Evolutionary conservation across 2,888 invertebrate genomes (phyloP), one percentile per base, ranked within the genome.

Genomic region (Synanthedon andrenaeformis): DNA sequence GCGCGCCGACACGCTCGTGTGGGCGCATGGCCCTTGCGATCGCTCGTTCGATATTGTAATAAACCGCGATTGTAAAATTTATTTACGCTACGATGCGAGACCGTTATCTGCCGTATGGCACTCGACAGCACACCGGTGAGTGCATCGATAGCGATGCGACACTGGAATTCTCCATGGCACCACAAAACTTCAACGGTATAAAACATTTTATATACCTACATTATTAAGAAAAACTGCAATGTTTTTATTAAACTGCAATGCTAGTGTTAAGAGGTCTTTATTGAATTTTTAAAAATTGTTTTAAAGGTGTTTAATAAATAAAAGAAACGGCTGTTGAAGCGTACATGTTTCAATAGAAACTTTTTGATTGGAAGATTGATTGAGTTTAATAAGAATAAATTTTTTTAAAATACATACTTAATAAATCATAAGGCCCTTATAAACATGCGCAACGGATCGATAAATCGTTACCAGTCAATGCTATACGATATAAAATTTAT

Each of bases 31-130:
- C 62, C 62, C 66, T 65, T 62, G 60, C 64, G 64, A 73, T 72
- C 59, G 65, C 58, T 57, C 62, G 62, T 60, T 69, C 67, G 69
- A 73, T 76, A 77, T 67, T 71, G 67, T 71, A 72, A 76, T 77
- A 78, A 73, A 73, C 61, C 58, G 65, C 69, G 64, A 74, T 74
- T 75, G 69, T 72, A 70, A 65, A 72, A 73, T 73, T 68, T 76
- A 75, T 77, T 74, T 74, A 76, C 65, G 70, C 65, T 69, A 63
- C 62, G 67, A 67, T 68, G 64, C 63, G 59, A 66, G 59, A 76
- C 76, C 76, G 77, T 77, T 82, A 82, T 80, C 81, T 71, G 65
- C 62, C 67, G 65, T 71, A 70, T 72, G 73, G 66, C 69, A 72
- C 70, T 75, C 65, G 58, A 64, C 63, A 59, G 59, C 62, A 62